Evolutionary conservation across 1,140 invertebrate species (phyloP).

Genomic region (Gyrodactylus bullatarudis): DNA sequence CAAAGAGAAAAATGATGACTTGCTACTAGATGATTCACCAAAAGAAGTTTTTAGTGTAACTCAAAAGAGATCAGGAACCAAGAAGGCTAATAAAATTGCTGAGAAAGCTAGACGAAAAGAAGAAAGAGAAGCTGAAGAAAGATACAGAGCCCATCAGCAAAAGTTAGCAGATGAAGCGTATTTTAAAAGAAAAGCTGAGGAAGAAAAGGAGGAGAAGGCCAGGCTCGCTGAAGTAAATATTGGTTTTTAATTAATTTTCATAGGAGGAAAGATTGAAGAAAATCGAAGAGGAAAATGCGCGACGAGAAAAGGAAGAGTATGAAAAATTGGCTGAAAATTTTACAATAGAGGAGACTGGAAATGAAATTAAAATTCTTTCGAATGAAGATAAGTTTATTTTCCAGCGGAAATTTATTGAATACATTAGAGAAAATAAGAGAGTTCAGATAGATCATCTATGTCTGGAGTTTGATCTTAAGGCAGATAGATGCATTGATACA

Average conservation of each 20-base stretch:
- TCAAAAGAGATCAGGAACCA: background rate
- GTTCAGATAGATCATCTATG: background rate
- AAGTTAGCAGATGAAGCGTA: background rate
- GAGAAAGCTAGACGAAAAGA: background rate
- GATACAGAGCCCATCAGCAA: background rate
- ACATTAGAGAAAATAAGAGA: background rate
- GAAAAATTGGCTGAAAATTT: background rate
- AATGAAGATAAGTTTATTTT: background rate
- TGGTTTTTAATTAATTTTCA: background rate
- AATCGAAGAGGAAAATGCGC: background rate
- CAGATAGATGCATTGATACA: background rate
- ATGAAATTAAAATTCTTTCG: background rate
- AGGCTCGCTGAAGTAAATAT: background rate
- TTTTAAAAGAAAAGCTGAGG: background rate
- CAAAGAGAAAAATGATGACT: too few relatives aligned
- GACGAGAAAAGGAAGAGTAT: background rate
- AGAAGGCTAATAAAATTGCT: background rate
- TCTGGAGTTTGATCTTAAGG: background rate
- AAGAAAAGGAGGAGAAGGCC: background rate
- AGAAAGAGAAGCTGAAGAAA: background rate
- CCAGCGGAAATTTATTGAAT: background rate
- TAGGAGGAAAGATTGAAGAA: background rate
- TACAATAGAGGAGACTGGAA: background rate
- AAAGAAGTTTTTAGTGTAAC: too few relatives aligned
- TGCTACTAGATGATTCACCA: too few relatives aligned